These are phyloP conservation scores for Lonchura striata DNA, from an alignment of 2,113 vertebrate genomes.

Conservation along the genomic window DNA sequence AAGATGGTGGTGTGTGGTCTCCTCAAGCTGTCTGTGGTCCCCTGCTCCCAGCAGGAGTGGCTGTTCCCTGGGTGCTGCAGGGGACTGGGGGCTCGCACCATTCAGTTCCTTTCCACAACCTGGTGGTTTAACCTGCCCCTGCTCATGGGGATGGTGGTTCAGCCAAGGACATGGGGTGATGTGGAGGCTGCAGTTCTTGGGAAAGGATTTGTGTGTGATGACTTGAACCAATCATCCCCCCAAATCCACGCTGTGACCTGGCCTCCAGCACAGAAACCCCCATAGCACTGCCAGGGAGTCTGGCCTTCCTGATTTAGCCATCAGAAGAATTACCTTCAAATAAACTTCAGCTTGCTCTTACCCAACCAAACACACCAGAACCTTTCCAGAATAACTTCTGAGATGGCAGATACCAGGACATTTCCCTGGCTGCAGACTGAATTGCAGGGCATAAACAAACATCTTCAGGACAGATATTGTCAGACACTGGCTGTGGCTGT, in stretches of 20 bases:
- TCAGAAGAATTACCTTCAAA: background rate
- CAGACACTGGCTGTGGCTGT: rapidly evolving
- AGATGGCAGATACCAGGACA: background rate
- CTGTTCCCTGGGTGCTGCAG: background rate
- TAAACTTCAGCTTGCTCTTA: background rate
- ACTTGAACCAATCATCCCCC: background rate
- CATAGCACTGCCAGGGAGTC: background rate
- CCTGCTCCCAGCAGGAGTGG: background rate
- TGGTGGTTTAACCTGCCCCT: background rate
- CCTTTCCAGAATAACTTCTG: background rate
- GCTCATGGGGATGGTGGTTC: background rate
- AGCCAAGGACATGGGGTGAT: background rate
- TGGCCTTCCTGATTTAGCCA: background rate
- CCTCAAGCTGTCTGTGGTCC: background rate
- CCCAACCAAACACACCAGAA: background rate
- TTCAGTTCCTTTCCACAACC: background rate
- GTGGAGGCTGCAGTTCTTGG: background rate
- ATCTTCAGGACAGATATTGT: background rate
- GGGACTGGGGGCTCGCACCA: background rate
- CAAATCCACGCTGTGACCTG: background rate
- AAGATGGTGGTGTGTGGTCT: background rate
- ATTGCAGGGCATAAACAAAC: background rate
- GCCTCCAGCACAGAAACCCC: background rate
- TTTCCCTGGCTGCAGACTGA: background rate
- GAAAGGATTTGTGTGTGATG: background rate